Evolutionary conservation across 2,888 invertebrate genomes (phyloP).

Genomic region (Acrobeloides nanus): DNA sequence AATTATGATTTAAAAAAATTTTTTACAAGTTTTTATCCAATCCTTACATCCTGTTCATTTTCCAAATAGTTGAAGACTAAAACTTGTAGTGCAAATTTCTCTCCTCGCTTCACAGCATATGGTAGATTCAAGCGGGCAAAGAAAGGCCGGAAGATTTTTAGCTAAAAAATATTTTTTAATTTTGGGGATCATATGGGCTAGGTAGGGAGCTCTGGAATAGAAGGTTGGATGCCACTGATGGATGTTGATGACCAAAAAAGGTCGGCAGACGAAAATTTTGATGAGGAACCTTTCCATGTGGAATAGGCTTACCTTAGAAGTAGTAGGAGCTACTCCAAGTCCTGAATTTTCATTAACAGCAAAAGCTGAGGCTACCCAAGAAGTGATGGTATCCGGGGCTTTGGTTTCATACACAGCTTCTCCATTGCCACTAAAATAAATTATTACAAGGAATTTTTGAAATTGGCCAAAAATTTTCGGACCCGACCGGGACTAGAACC

Average conservation of each 20-base stretch:
- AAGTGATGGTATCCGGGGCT: conserved; percentile 75
- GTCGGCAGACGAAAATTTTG: too few species aligned
- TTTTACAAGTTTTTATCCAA: too few species aligned
- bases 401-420: conserved; percentile 61
- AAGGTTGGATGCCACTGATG: too few species aligned
- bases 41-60: conserved; percentile 61
- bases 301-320: conserved; percentile 31
- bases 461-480: too few species aligned
- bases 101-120: conserved; percentile 77
- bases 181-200: too few species aligned
- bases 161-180: too few species aligned
- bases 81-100: conserved; percentile 74
- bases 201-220: too few species aligned
- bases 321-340: conserved; percentile 66
- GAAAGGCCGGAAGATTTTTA: conserved; percentile 74
- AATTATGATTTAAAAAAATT: too few species aligned
- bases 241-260: too few species aligned
- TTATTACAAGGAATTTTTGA: too few species aligned
- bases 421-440: conserved; percentile 58
- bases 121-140: conserved; percentile 79
- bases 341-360: conserved; percentile 71
- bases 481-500: too few species aligned
- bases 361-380: conserved; percentile 76
- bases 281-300: too few species aligned
- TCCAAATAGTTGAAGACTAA: conserved; percentile 68